Evolutionary conservation across 2,797 vertebrate species (phyloP), one percentile per base, ranked within the genome.

Genomic region (Phataginus tetradactyla): DNA sequence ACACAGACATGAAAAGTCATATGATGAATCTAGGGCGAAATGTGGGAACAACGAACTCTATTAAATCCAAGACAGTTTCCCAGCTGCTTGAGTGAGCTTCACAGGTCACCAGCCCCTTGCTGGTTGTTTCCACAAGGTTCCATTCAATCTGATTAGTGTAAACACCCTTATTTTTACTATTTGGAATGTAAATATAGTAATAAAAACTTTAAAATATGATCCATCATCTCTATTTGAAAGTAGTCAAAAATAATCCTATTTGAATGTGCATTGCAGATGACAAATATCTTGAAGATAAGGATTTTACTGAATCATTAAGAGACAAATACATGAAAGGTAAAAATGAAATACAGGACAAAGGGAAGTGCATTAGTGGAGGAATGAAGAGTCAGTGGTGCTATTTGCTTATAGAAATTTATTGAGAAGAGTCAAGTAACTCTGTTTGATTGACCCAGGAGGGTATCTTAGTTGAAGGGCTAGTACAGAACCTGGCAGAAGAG

Each of bases 121-220:
- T 7, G 29, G 55, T 15, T 72, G 4, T 69, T 75, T 68, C 42
- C 55, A 61, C 1, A 39, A 59, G 5, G 21, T 42, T 83, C 69
- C 39, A 39, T 29, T 84, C 45, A 42, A 21, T 92, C 74, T 71
- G 12, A 14, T 61, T 93, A 37, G 64, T 77, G 17, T 68, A 90
- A 81, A 85, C 11, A 72, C 12, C 29, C 66, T 53, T 87, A 34
- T 80, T 77, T 92, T 92, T 66, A 57, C n/a, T 32, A 32, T 69
- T 55, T 42, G 27, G 37, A 63, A 80, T 91, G 45, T 68, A 57
- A 85, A 53, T 25, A 45, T 66, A 51, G 37, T 86, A 68, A 74
- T 79, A 57, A 71, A 90, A 89, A 45, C 45, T 45, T 45, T 45
- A 92, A 92, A 91, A 90, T 89, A 53, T 18, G 27, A 79, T 59